Conservation (phyloP, 2,113 vertebrate species). For the Dicerorhinus sumatrensis region DNA sequence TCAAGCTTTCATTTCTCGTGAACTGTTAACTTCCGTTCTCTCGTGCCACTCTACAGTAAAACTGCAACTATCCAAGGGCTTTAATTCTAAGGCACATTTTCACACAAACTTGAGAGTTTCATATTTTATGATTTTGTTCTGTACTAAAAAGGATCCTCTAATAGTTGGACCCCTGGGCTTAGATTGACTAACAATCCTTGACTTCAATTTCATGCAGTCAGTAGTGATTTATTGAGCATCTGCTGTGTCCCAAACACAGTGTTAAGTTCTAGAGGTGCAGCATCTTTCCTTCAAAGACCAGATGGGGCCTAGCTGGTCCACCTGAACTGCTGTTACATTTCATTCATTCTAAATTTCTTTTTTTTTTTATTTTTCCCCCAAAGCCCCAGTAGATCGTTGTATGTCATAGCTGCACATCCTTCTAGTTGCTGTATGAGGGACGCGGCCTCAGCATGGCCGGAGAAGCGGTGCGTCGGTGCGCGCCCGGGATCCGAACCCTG, state of each 20-base stretch:
- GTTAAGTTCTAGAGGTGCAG: neutral
- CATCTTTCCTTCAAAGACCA: neutral
- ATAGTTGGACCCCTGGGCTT: neutral
- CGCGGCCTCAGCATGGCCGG: too few relatives aligned
- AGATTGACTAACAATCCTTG: neutral
- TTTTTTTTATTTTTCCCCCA: too few relatives aligned
- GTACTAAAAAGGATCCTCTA: neutral
- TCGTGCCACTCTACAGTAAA: rapidly evolving
- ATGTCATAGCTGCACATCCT: too few relatives aligned
- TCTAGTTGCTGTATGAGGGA: too few relatives aligned
- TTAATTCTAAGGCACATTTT: neutral
- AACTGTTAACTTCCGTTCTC: neutral
- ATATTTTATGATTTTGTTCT: neutral
- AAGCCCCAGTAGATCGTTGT: too few relatives aligned
- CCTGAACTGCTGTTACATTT: neutral
- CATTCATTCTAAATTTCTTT: neutral
- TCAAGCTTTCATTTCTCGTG: neutral
- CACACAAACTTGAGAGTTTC: neutral
- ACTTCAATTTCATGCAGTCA: neutral
- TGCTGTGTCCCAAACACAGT: neutral
- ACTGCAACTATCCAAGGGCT: neutral
- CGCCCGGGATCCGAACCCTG: too few relatives aligned
- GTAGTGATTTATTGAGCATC: neutral
- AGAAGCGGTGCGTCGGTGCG: too few relatives aligned
- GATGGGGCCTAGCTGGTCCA: too few relatives aligned